Evolutionary conservation across 2,888 invertebrate genomes (phyloP), one percentile per base, ranked within the genome.

Genomic region (Isoperla grammatica): DNA sequence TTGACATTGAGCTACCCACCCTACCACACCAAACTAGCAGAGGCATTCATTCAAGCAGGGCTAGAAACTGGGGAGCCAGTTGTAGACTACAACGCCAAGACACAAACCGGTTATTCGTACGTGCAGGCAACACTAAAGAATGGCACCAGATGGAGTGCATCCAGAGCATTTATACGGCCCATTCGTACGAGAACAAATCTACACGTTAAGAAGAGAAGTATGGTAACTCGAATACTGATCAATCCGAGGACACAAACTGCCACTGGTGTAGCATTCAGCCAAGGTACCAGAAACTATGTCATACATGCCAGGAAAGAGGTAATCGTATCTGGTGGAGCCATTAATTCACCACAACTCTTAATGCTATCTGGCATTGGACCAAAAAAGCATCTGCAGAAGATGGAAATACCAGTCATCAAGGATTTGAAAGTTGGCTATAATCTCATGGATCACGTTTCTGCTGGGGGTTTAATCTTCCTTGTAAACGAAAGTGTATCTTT

Each of bases 281-380:
- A 71, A 54, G 42, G 43, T 2, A 42, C 12, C 1, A 46, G 59
- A 15, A 75, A 76, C 63, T 77, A 76, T 63, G 77, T 77, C 64
- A 81, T 84, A 46, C 73, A 78, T 65, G 86, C 85, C 1, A 80
- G 75, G 43, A 86, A 82, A 68, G 88, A 88, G 74, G 83, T 91
- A 0, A 86, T 92, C 59, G 65, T 91, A 39, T 82, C 85, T 42
- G 88, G 87, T 0, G 91, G 90, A 4, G 82, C 89, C 2, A 81
- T 91, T 35, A 86, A 88, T 73, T 81, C 88, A 5, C 88, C 91
- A 0, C 88, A 90, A 71, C 70, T 92, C 5, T 74, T 93, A 15
- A 85, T 90, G 86, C 72, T 91, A 13, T 90, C 90, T 2, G 92
- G 91, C 2, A 80, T 90, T 8, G 87, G 87, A 1, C 86, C 86